Base-by-base conservation (phyloP, 2,888 invertebrate genomes). In the Argynnis bischoffii region DNA sequence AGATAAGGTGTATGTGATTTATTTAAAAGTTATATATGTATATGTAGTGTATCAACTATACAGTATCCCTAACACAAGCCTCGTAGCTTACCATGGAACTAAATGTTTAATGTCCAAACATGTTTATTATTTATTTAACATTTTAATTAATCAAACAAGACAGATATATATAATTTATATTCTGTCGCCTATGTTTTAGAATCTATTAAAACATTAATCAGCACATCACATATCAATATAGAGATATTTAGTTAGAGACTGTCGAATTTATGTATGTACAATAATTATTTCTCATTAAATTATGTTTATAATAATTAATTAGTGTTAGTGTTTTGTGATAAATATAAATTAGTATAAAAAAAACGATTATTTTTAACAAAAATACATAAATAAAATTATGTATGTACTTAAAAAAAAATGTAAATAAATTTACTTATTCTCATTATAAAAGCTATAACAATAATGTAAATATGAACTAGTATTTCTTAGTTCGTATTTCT, bases 281-380 rank as follows among this genome's bases (percentile, higher is more conserved):
- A 41, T 18, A n/a, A 16, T 16, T 6, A 56, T 15, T 14, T 41
- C 18, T 0, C 46, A 26, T 57, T 57, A 57, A 21, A 11, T n/a
- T 21, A 46, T 15, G 46, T 57, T n/a, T 47, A 11, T 41, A 41
- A 41, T 41, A 47, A 47, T n/a, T 41, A 47, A 47, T n/a, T 59
- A 59, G 47, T n/a, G n/a, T 5, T 59, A 59, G 57, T 26, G n/a
- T 48, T 46, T 57, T 59, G 57, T 59, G 57, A 59, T 59, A 59
- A 59, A 47, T 47, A 48, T 6, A n/a, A 47, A 26, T 59, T 47
- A 59, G 57, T n/a, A n/a, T 59, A n/a, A n/a, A 47, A 47, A 47
- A 3, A 18, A 41, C 8, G 15, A 21, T 21, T 47, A 21, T 26
- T 55, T 16, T 16, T 18, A 47, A 47, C 11, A 47, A 59, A 41